Conservation (phyloP, 2,797 vertebrate species). For the Lepus oiostolus region DNA sequence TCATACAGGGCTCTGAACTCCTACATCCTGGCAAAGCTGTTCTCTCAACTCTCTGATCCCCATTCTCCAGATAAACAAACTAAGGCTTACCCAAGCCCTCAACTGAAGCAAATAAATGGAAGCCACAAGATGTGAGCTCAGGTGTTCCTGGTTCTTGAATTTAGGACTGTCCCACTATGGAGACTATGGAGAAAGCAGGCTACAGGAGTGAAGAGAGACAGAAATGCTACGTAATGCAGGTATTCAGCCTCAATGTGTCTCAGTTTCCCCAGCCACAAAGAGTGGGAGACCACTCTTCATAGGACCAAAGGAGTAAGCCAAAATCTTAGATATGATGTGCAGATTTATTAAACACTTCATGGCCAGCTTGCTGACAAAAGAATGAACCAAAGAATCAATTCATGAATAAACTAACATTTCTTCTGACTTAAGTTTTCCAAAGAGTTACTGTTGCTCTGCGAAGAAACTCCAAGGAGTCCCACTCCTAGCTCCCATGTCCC, state of each 20-base stretch:
- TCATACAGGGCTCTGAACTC: neutral
- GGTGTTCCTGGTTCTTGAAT: neutral
- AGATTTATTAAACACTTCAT: neutral
- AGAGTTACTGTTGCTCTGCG: neutral
- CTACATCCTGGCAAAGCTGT: neutral
- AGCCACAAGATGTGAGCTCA: neutral
- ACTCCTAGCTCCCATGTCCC: neutral
- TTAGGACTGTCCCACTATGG: neutral
- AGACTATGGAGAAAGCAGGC: neutral
- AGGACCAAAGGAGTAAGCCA: neutral
- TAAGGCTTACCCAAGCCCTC: neutral
- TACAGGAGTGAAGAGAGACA: neutral
- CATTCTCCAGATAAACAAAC: conserved; percentile 27
- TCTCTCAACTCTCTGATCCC: conserved; percentile 13
- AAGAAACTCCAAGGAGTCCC: neutral
- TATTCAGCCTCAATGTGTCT: neutral
- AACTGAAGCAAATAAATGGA: neutral
- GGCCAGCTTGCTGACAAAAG: neutral
- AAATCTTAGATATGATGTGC: neutral
- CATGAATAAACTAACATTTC: neutral
- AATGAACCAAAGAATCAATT: neutral
- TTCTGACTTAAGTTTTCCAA: neutral
- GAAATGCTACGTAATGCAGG: neutral
- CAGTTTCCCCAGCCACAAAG: neutral
- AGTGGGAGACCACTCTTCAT: neutral